Conservation (phyloP, 2,797 vertebrate genomes). For the Epinephelus coioides region DNA sequence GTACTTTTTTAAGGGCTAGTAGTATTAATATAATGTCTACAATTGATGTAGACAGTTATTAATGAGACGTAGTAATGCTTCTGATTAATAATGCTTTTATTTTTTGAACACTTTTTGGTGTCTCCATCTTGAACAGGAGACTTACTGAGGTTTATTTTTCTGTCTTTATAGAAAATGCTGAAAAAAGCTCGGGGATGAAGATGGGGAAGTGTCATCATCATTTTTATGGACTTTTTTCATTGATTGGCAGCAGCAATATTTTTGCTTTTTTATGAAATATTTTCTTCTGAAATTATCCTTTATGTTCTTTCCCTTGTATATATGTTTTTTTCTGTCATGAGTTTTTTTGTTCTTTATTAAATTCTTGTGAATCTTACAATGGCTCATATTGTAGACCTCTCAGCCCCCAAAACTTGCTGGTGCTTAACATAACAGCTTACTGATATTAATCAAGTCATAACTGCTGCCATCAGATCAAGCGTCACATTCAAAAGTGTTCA, state of each 20-base stretch:
- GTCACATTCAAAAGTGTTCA: not conserved
- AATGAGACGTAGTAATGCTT: not conserved
- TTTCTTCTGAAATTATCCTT: not conserved
- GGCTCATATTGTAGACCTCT: not conserved
- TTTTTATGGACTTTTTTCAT: not conserved
- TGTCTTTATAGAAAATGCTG: slow-evolving; percentile 74
- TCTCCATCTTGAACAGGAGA: not conserved
- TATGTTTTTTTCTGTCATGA: not conserved
- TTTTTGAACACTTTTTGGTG: not conserved
- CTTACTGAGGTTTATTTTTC: not conserved
- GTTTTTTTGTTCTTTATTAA: slow-evolving; percentile 24
- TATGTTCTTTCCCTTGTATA: not conserved
- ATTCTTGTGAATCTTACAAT: slow-evolving; percentile 4
- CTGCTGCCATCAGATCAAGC: not conserved
- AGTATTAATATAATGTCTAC: not conserved
- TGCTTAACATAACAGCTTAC: not conserved
- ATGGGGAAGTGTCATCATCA: not conserved
- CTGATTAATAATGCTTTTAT: too few species aligned
- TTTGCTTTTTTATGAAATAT: not conserved
- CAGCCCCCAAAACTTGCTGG: not conserved
- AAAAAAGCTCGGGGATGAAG: slow-evolving; percentile 81
- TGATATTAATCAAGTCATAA: not conserved
- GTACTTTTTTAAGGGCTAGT: not conserved
- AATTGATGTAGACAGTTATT: not conserved
- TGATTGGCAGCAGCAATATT: not conserved